phyloP scores from a whole-genome alignment of 2,113 vertebrate genomes.

The Hirundichthys speculiger region DNA sequence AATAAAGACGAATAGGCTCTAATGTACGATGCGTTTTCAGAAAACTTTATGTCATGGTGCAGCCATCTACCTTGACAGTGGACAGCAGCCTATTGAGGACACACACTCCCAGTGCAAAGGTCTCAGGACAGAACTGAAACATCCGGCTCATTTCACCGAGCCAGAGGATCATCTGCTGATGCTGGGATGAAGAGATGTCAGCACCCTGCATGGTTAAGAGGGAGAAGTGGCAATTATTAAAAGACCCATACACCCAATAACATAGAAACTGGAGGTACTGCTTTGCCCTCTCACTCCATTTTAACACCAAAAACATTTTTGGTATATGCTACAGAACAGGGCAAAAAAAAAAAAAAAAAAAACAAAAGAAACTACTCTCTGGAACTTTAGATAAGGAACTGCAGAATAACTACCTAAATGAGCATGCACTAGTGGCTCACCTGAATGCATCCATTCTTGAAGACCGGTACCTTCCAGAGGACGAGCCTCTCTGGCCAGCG shows the following conservation, averaged over 20 bases:
- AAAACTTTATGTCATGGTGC: background rate
- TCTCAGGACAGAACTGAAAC: constrained; percentile 79
- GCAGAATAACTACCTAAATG: background rate
- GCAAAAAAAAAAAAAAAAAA: too few relatives aligned
- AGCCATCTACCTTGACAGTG: constrained; percentile 73
- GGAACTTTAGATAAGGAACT: background rate
- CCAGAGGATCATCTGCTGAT: constrained; percentile 77
- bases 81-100: constrained; percentile 79
- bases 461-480: constrained; percentile 81
- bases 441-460: constrained; percentile 76
- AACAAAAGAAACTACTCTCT: too few relatives aligned
- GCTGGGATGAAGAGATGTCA: constrained; percentile 72
- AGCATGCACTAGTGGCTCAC: constrained; percentile 31
- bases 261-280: too few relatives aligned
- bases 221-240: background rate
- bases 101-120: constrained; percentile 76
- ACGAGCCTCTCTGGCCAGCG: constrained; percentile 74
- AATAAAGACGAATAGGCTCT: too few relatives aligned
- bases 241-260: too few relatives aligned
- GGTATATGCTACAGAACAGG: too few relatives aligned
- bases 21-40: too few relatives aligned
- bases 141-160: constrained; percentile 70
- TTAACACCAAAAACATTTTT: too few relatives aligned
- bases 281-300: too few relatives aligned
- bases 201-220: constrained; percentile 62